Evolutionary conservation across 2,888 invertebrate species (phyloP), one percentile per base, ranked within the genome.

Genomic region (Carabus problematicus): DNA sequence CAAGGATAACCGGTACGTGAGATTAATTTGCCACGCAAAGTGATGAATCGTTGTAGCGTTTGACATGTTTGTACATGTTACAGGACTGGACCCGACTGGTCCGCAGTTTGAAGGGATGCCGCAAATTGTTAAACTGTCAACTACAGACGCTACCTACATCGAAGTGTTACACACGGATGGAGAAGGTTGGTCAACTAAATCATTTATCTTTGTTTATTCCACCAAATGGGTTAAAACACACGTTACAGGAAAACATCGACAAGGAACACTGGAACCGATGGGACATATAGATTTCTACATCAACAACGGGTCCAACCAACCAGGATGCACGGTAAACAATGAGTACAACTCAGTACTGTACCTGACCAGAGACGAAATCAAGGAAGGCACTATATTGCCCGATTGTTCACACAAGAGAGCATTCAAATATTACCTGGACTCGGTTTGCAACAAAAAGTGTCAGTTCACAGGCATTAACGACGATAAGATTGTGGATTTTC

Each of bases 41-140:
- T 29, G 29, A 29, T 29, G 6, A 29, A 29, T 29, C 2, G n/a
- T n/a, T n/a, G 29, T 29, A 29, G 6, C 29, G 2, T 6, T 29
- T 29, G 29, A 29, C 29, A 6, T 6, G 6, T 29, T 29, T 29
- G 2, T 2, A 29, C 29, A 6, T 6, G 6, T 29, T 29, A 3
- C 42, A 78, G 87, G 84, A n/a, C 78, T 88, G 71, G 88, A 88
- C 78, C 88, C 88, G 1, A 87, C 86, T 43, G 85, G 86, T 58
- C 85, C 86, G 1, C 83, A 82, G 75, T 88, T 87, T 76, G 82
- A 83, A 71, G 79, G 82, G 63, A 85, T 85, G 80, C 84, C 85
- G n/a, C 73, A 77, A 1, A 74, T 77, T 16, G 85, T 87, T 0
- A 81, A 85, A 52, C 78, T 88, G 9, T 85, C 87, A 75, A 80